Conservation (phyloP, 2,888 invertebrate genomes). For the Spodoptera picta region DNA sequence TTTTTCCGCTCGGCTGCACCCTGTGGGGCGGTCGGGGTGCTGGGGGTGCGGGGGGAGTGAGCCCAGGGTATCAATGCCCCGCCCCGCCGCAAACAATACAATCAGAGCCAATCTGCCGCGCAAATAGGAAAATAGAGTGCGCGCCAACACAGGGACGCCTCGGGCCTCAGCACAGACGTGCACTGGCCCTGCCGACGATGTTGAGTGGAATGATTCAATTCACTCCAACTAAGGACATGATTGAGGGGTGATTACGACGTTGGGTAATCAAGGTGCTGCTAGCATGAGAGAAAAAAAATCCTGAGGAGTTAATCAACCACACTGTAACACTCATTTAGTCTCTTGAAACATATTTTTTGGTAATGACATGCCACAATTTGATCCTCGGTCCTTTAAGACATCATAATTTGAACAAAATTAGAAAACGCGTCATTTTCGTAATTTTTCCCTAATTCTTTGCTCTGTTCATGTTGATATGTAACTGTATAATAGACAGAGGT, state of each 20-base stretch:
- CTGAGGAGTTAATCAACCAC: background rate
- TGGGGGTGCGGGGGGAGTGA: constrained; percentile 47
- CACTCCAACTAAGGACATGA: constrained; percentile 21
- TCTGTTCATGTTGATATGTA: too few species aligned
- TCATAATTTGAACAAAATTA: too few species aligned
- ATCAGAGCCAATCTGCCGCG: constrained; percentile 88
- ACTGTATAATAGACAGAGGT: too few species aligned
- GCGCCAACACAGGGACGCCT: constrained; percentile 81
- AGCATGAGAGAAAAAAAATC: background rate
- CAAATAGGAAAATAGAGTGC: constrained; percentile 89
- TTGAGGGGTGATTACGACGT: constrained; percentile 20
- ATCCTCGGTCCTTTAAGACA: too few species aligned
- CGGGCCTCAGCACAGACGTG: constrained; percentile 55
- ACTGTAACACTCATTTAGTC: too few species aligned
- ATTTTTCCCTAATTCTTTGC: too few species aligned
- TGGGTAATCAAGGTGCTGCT: background rate
- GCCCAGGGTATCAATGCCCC: constrained; percentile 74
- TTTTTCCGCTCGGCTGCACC: constrained; percentile 81
- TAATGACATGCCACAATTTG: too few species aligned
- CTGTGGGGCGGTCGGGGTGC: constrained; percentile 52
- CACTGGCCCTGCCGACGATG: constrained; percentile 25
- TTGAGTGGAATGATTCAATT: constrained; percentile 16
- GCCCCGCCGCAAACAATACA: constrained; percentile 86
- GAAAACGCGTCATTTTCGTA: too few species aligned
- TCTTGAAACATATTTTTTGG: too few species aligned